Conservation (phyloP, 37 sponge, comb jelly and placozoan genomes). For the Diacarnus erythraeanus region DNA sequence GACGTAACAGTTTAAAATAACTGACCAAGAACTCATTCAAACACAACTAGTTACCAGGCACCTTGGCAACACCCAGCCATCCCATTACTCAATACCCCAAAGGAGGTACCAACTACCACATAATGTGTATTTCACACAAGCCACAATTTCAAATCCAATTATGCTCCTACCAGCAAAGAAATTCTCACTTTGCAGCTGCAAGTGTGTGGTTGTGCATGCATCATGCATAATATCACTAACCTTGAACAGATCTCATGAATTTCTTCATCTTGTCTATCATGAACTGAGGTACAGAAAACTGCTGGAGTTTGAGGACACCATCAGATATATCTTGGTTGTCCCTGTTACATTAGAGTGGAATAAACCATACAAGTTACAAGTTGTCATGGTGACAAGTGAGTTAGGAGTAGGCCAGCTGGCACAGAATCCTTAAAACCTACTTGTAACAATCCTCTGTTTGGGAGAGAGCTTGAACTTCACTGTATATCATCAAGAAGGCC, state of each 20-base stretch:
- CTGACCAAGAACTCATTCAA: too few species aligned
- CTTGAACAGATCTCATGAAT: constrained; percentile 65
- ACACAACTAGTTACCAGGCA: too few species aligned
- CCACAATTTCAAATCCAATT: too few species aligned
- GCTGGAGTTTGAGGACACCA: constrained; percentile 50
- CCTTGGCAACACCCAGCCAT: too few species aligned
- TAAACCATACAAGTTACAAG: not conserved
- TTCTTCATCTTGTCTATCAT: constrained; percentile 74
- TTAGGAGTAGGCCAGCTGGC: not conserved
- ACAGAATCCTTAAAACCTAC: constrained; percentile 16
- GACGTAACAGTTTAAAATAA: too few species aligned
- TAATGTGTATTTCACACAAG: too few species aligned
- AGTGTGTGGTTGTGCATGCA: too few species aligned
- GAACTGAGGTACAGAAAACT: constrained; percentile 73
- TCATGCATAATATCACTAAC: too few species aligned
- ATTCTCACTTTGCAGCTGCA: too few species aligned
- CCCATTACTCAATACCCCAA: too few species aligned
- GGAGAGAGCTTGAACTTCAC: constrained; percentile 59
- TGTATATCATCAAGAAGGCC: constrained; percentile 80
- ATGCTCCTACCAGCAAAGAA: too few species aligned
- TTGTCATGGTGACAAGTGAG: not conserved
- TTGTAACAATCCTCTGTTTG: constrained; percentile 59
- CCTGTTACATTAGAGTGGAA: constrained; percentile 9
- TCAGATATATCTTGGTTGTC: constrained; percentile 44
- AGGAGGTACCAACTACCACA: too few species aligned